Percentiles rank a stretch among this genome's conserved stretches.
phyloP scores from a whole-genome alignment of 2,797 vertebrate species.

The Sebastes oblongus region DNA sequence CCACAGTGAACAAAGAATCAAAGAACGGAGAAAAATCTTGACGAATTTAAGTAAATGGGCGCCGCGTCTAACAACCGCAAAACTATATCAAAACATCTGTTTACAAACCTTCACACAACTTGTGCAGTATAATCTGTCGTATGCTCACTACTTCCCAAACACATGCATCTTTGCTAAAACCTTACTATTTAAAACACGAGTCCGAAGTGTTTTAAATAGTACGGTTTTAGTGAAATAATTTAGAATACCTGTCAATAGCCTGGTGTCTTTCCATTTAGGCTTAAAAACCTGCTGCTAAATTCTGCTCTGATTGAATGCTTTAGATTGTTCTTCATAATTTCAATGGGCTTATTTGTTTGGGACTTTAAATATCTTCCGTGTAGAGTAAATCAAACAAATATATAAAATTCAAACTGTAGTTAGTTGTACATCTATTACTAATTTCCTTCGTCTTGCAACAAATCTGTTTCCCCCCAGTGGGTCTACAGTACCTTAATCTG shows the following conservation, averaged over 20 bases:
- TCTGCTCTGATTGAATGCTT: no score
- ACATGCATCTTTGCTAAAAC: background rate
- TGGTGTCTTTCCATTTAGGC: background rate
- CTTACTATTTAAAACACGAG: background rate
- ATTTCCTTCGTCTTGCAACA: slow-evolving; percentile 14
- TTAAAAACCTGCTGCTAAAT: background rate
- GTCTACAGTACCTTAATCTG: slow-evolving; percentile 2
- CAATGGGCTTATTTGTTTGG: no score
- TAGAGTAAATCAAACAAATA: background rate
- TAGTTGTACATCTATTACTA: background rate
- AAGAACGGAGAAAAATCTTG: no score
- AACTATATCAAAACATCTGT: background rate
- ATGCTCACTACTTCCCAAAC: background rate
- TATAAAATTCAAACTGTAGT: background rate
- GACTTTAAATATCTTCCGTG: background rate
- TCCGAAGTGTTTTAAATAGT: background rate
- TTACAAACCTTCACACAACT: background rate
- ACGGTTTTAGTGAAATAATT: background rate
- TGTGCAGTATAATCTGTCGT: background rate
- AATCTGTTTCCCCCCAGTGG: slow-evolving; percentile 8
- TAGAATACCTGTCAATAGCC: background rate
- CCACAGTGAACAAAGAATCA: no score
- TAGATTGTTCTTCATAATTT: no score
- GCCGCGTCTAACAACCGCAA: background rate
- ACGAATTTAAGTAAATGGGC: background rate